Evolutionary conservation across 2,888 invertebrate species (phyloP), one percentile per base, ranked within the genome.

Genomic region (Tribolium freemani): DNA sequence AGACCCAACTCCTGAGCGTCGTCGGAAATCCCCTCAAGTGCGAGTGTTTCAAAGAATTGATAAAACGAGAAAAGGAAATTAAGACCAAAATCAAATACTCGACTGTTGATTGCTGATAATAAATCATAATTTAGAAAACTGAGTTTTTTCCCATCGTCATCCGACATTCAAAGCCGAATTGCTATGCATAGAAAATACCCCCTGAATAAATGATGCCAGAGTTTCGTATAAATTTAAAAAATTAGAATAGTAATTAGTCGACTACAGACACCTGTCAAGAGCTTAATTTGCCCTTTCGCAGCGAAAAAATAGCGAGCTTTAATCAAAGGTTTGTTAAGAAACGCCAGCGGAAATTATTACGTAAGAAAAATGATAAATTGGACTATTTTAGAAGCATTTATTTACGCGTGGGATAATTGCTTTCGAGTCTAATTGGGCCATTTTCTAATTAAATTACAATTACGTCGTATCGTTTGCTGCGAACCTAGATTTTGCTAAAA

Each of bases 21-120:
- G 72, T 70, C 10, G 76, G 73, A 4, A 82, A 82, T 74, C 80
- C 80, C 0, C 69, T 80, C 58, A 79, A 79, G 54, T 82, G 82
- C 60, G 76, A 71, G 21, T 82, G 82, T 58, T 71, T 79, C 16
- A 72, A 78, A 5, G 74, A 78, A 26, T 56, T 81, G n/a, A 56
- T 72, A 48, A 72, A 61, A 44, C 44, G 54, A 9, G 45, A 54
- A 13, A 45, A 51, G 10, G 13, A 44, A 30, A 53, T 46, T 38
- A 10, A 60, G 54, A 46, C 53, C 11, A 20, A 48, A 58, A 57
- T 53, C 31, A 45, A 16, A n/a, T 51, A 48, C 13, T 51, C 60
- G 26, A 63, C 51, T 51, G 38, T 51, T 51, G 50, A 67, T 48
- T 67, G 56, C 21, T 57, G 20, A 48, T 46, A 44, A 53, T 53